A percentile compares a stretch with the other conserved stretches of the same genome.
These are phyloP conservation scores for Drosophila miranda DNA, from an alignment of 1,140 invertebrate genomes.

Conservation along the genomic window DNA sequence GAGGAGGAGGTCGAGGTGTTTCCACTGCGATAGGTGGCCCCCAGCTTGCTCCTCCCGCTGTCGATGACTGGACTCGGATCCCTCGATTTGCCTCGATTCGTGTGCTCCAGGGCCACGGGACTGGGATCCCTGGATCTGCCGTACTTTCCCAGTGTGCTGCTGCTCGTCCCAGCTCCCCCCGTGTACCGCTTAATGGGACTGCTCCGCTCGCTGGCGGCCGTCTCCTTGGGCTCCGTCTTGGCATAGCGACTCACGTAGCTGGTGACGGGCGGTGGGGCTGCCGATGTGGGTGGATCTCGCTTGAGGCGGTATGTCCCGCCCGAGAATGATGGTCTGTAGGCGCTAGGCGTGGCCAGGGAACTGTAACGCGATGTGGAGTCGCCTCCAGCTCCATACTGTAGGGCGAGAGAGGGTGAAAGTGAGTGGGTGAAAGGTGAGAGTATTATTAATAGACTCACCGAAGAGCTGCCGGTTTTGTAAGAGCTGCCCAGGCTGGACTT, in stretches of 20 bases:
- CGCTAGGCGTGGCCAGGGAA: slow-evolving; percentile 68
- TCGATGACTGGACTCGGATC: slow-evolving; percentile 73
- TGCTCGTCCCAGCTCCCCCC: slow-evolving; percentile 39
- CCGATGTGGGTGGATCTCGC: slow-evolving; percentile 54
- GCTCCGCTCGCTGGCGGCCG: slow-evolving; percentile 42
- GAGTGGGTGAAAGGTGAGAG: background rate
- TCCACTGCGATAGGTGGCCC: slow-evolving; percentile 43
- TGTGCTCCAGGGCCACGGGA: slow-evolving; percentile 72
- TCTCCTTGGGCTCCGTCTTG: slow-evolving; percentile 58
- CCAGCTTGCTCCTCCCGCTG: slow-evolving; percentile 54
- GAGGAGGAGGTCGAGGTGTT: slow-evolving; percentile 33
- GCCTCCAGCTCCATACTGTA: slow-evolving; percentile 64
- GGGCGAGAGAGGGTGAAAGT: background rate
- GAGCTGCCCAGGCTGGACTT: slow-evolving; percentile 67
- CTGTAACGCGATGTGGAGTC: slow-evolving; percentile 68
- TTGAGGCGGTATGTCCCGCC: slow-evolving; percentile 79
- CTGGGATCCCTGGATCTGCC: slow-evolving; percentile 75
- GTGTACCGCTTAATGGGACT: slow-evolving; percentile 71
- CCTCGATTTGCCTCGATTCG: slow-evolving; percentile 66
- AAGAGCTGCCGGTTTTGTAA: slow-evolving; percentile 64
- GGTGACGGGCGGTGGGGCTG: slow-evolving; percentile 22
- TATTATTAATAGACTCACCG: slow-evolving; percentile 41
- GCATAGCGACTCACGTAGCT: slow-evolving; percentile 74
- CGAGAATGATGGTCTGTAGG: slow-evolving; percentile 78
- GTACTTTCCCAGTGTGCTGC: slow-evolving; percentile 70